A percentile compares a stretch with the other conserved stretches of the same genome.
Conservation (phyloP, 2,888 invertebrate genomes). For the Lampropteryx suffumata region DNA sequence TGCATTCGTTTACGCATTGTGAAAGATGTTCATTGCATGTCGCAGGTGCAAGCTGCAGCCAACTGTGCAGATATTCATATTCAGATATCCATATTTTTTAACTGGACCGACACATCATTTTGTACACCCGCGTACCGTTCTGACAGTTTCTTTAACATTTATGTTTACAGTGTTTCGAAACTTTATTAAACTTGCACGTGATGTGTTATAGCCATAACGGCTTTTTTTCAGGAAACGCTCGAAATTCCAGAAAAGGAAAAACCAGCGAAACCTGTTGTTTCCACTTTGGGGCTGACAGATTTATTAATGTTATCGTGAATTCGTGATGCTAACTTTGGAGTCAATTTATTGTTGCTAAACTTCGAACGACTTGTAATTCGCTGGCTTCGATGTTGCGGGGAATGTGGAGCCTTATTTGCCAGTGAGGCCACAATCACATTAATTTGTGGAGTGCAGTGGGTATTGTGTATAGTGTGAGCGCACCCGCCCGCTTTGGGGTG, state of each 20-base stretch:
- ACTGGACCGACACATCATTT: conserved; percentile 28
- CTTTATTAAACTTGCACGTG: conserved; percentile 5
- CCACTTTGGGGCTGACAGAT: conserved; percentile 30
- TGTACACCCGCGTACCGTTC: conserved; percentile 23
- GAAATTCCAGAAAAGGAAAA: conserved; percentile 31
- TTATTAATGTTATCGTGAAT: conserved; percentile 30
- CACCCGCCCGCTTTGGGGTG: conserved; percentile 49
- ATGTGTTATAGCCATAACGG: conserved; percentile 19
- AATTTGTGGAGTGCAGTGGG: conserved; percentile 74
- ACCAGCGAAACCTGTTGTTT: conserved; percentile 32
- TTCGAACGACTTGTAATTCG: conserved; percentile 15
- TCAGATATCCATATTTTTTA: conserved; percentile 35
- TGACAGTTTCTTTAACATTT: too few species aligned
- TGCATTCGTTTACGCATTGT: conserved; percentile 49
- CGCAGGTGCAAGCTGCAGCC: conserved; percentile 32
- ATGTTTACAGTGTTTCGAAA: too few species aligned
- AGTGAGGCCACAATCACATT: conserved; percentile 71
- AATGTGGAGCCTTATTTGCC: conserved; percentile 57
- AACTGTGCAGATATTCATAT: conserved; percentile 34
- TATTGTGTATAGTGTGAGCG: conserved; percentile 46
- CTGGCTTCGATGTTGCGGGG: conserved; percentile 28
- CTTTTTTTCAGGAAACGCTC: conserved; percentile 29
- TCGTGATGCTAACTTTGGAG: conserved; percentile 22
- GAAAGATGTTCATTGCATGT: conserved; percentile 51
- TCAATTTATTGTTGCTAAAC: conserved; percentile 11